phyloP scores from a whole-genome alignment of 2,797 vertebrate species.

The Etheostoma nigrum region DNA sequence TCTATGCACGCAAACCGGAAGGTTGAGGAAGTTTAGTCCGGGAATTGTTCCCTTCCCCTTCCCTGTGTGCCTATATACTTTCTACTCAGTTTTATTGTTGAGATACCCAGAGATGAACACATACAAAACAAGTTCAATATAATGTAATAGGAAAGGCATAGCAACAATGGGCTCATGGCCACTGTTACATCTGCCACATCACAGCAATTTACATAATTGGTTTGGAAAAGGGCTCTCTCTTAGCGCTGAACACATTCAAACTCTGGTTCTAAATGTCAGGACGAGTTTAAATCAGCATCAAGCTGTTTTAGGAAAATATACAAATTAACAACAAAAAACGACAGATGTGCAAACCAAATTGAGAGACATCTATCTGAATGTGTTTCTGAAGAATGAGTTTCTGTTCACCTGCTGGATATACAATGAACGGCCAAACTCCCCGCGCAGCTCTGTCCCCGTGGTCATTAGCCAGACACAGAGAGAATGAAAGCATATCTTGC shows the following conservation, averaged over 20 bases:
- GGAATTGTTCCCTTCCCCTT: too few species aligned
- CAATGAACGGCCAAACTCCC: neutral
- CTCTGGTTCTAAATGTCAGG: slow-evolving; percentile 2
- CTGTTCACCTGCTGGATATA: neutral
- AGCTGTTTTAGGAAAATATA: neutral
- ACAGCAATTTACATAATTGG: slow-evolving; percentile 24
- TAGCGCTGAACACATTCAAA: slow-evolving; percentile 23
- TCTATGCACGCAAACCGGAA: too few species aligned
- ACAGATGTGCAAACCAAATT: slow-evolving; percentile 22
- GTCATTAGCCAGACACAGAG: slow-evolving; percentile 41
- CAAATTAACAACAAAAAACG: neutral
- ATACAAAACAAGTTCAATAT: neutral
- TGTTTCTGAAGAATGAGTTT: neutral
- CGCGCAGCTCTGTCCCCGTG: slow-evolving; percentile 6
- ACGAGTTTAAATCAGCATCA: slow-evolving; percentile 20
- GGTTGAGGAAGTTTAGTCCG: too few species aligned
- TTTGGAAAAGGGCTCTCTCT: slow-evolving; percentile 19
- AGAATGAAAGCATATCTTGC: slow-evolving; percentile 21
- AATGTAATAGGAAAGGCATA: slow-evolving; percentile 25
- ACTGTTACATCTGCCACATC: slow-evolving; percentile 32
- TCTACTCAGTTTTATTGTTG: slow-evolving; percentile 1
- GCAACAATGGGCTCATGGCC: slow-evolving; percentile 12
- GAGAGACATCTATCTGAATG: slow-evolving; percentile 6
- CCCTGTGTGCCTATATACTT: neutral
- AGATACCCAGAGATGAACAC: neutral